Percentiles rank a stretch among this genome's conserved stretches.
Conservation (phyloP, 2,888 invertebrate species). For the Andrena hattorfiana region DNA sequence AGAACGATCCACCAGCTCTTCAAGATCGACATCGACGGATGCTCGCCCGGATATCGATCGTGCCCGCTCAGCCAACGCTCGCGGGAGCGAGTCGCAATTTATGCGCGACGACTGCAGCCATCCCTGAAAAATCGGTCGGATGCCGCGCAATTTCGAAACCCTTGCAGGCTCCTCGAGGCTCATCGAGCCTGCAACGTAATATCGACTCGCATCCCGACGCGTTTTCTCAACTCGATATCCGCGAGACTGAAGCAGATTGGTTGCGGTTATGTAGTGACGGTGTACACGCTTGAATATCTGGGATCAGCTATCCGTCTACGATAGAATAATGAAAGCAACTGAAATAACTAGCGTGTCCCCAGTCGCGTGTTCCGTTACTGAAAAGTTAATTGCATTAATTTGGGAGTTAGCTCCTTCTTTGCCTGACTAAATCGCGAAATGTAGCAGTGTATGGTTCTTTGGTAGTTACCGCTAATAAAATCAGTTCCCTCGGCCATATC, state of each 20-base stretch:
- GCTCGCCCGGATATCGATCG: slow-evolving; percentile 27
- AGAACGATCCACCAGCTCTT: background rate
- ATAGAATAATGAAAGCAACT: background rate
- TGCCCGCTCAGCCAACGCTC: background rate
- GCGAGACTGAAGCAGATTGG: slow-evolving; percentile 6
- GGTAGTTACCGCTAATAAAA: background rate
- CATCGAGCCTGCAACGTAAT: slow-evolving; percentile 39
- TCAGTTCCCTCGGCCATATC: background rate
- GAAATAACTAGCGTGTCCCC: background rate
- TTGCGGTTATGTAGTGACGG: slow-evolving; percentile 22
- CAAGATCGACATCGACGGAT: slow-evolving; percentile 3
- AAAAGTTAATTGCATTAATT: background rate
- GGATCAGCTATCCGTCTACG: background rate
- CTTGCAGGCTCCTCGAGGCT: slow-evolving; percentile 3
- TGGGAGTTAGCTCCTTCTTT: background rate
- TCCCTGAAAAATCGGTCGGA: slow-evolving; percentile 33
- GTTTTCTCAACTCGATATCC: slow-evolving; percentile 51
- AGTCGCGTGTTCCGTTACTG: background rate
- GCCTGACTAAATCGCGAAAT: no score
- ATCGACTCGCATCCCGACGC: slow-evolving; percentile 24
- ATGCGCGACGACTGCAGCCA: slow-evolving; percentile 6
- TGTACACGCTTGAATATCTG: background rate
- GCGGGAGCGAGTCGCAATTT: slow-evolving; percentile 36
- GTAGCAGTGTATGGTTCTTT: no score
- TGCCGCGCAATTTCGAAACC: slow-evolving; percentile 44